Base-by-base conservation (phyloP, 2,888 invertebrate species). In the Drosophila seclusa region DNA sequence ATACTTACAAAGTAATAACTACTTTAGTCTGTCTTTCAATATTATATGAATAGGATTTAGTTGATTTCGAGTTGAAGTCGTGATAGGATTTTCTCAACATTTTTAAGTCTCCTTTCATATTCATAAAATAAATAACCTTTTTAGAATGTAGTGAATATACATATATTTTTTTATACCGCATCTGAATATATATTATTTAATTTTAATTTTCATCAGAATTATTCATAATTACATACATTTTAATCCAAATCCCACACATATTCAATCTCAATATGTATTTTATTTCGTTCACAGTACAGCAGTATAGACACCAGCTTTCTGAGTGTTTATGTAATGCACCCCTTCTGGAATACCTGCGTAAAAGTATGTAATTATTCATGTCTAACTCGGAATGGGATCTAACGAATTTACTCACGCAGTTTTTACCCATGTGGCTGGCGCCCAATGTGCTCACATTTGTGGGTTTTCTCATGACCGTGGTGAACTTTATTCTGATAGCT, bases 321-420 rank as follows among this genome's bases (percentile, higher is more conserved):
- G 63, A 98, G 99, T 93, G 97, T 97, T 83, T 98, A 99, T 95
- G 96, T 99, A 86, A 99, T 99, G 97, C 99, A 99, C 94, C 99
- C 99, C 32, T 99, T 99, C 94, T 99, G 99, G 99, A 97, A 99
- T 93, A 96, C 96, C 95, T 96, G 98, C 89, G 99, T 99, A 13
- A 95, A 99, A 96, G 99, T 99, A 94, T 55, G 66, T 58, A 27
- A 10, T 24, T 10, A 16, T 10, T n/a, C 6, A 6, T n/a, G 1
- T 29, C 2, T 7, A 16, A 45, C 4, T 2, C 7, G n/a, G 4
- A 52, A 8, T 29, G 18, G 6, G 18, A 4, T 16, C 24, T 62
- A 6, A 42, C 7, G 31, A n/a, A 29, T 54, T 13, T 32, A n/a
- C 36, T 55, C 73, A 93, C 94, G 62, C 94, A 99, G 99, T 95